A percentile compares a stretch with the other conserved stretches of the same genome.
Conservation (phyloP, 2,888 invertebrate genomes). For the Agonopterix arenella region DNA sequence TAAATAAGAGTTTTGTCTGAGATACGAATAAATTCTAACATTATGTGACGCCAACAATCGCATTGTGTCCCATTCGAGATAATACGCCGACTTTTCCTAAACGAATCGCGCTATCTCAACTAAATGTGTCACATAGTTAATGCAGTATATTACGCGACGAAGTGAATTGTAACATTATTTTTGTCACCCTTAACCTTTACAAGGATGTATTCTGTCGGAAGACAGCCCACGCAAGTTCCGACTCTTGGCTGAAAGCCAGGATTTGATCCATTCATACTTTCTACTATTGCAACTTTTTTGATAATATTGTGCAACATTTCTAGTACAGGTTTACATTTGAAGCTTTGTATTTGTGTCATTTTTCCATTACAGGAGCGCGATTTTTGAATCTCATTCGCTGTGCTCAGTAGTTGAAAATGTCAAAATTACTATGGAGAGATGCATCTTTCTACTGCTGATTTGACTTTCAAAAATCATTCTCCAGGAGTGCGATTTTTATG, state of each 20-base stretch:
- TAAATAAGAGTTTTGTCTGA: neutral
- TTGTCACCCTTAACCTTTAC: constrained; percentile 60
- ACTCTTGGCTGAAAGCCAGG: constrained; percentile 49
- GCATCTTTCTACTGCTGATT: too few species aligned
- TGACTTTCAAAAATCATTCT: too few species aligned
- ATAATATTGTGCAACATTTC: constrained; percentile 7
- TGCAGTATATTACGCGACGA: constrained; percentile 24
- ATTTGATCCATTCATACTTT: constrained; percentile 35
- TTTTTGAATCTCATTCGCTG: too few species aligned
- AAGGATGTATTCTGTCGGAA: constrained; percentile 27
- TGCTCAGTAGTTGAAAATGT: too few species aligned
- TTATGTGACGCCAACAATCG: constrained; percentile 2
- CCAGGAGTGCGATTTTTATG: too few species aligned
- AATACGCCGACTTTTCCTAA: constrained; percentile 1
- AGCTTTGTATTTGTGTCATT: too few species aligned
- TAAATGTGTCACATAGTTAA: constrained; percentile 9
- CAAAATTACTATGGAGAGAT: too few species aligned
- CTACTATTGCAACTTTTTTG: constrained; percentile 15
- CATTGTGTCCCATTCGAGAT: constrained; percentile 1
- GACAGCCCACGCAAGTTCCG: constrained; percentile 30
- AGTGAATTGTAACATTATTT: constrained; percentile 45
- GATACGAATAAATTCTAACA: constrained; percentile 1
- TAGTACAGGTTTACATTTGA: too few species aligned
- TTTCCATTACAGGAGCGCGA: too few species aligned
- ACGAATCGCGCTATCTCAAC: constrained; percentile 2